Percentiles rank a stretch among this genome's conserved stretches.
Evolutionary conservation across 35 echinoderm and acorn worm genomes (phyloP).

Genomic region (Holothuria glaberrima): DNA sequence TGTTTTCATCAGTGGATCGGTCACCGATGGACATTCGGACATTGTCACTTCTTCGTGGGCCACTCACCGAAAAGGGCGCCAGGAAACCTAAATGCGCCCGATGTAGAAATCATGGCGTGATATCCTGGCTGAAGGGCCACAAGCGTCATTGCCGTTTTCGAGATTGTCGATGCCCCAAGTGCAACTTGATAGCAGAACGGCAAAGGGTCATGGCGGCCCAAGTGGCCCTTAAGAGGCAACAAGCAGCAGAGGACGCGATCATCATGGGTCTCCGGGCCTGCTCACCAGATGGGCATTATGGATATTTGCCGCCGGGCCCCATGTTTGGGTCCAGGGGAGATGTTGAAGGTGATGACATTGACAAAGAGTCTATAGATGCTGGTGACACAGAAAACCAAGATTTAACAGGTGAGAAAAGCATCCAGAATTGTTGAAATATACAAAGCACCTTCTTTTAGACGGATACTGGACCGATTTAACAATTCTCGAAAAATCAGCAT

Average conservation of each 20-base stretch:
- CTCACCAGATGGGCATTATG: conserved; percentile 85
- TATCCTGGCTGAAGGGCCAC: conserved; percentile 98
- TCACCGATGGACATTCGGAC: conserved; percentile 81
- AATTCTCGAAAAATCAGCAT: too few relatives aligned
- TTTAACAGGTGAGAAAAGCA: conserved; percentile 15
- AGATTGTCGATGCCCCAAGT: conserved; percentile 95
- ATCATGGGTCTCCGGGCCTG: conserved; percentile 92
- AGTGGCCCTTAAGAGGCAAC: conserved; percentile 95
- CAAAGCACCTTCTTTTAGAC: too few relatives aligned
- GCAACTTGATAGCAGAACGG: conserved; percentile 95
- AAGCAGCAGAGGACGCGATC: conserved; percentile 98
- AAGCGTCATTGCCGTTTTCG: conserved; percentile 96
- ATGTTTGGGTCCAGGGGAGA: conserved; percentile 51
- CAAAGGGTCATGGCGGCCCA: conserved; percentile 99
- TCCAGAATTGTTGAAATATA: too few relatives aligned
- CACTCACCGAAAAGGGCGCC: conserved; percentile 94
- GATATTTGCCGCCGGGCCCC: conserved; percentile 57
- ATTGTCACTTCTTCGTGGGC: conserved; percentile 87
- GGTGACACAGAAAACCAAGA: conserved; percentile 44
- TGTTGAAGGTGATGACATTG: conserved; percentile 50
- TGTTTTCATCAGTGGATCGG: conserved; percentile 66
- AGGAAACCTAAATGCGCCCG: conserved; percentile 98
- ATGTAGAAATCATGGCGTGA: conserved; percentile 96
- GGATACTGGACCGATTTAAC: too few relatives aligned
- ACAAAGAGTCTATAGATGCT: conserved; percentile 60